Percentiles rank a stretch among this genome's conserved stretches.
phyloP scores from a whole-genome alignment of 1,140 invertebrate genomes.

The Drosophila seguyi region DNA sequence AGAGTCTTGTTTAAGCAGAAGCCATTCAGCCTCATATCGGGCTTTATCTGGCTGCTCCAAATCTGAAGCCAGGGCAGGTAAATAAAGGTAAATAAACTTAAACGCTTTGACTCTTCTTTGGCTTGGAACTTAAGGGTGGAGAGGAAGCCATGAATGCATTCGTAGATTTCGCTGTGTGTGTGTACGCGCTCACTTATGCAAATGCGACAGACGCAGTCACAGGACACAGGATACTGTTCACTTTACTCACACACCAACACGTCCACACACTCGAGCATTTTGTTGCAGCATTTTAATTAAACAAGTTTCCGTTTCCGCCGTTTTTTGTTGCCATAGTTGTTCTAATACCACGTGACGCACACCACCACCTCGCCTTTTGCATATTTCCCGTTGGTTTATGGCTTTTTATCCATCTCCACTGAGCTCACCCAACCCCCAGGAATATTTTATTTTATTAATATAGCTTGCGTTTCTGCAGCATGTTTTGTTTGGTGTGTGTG shows the following conservation, averaged over 20 bases:
- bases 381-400: constrained; percentile 53
- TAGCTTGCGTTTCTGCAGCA: constrained; percentile 57
- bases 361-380: constrained; percentile 39
- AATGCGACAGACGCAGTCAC: constrained; percentile 55
- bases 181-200: constrained; percentile 64
- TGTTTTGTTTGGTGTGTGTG: constrained; percentile 11
- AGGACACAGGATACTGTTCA: constrained; percentile 48
- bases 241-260: constrained; percentile 35
- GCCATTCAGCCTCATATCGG: constrained; percentile 32
- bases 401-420: constrained; percentile 14
- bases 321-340: constrained; percentile 37
- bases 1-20: constrained; percentile 11
- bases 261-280: constrained; percentile 28
- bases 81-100: constrained; percentile 77
- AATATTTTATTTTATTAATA: constrained; percentile 57
- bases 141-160: constrained; percentile 17
- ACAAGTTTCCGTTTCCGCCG: constrained; percentile 57
- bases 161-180: constrained; percentile 20
- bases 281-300: constrained; percentile 76
- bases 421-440: neutral
- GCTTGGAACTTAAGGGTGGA: neutral
- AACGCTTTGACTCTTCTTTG: constrained; percentile 49
- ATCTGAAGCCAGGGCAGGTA: constrained; percentile 40
- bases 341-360: constrained; percentile 61
- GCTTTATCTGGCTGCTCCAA: constrained; percentile 19